phyloP scores from a whole-genome alignment of 1,140 invertebrate species.

The Teleogryllus occipitalis region DNA sequence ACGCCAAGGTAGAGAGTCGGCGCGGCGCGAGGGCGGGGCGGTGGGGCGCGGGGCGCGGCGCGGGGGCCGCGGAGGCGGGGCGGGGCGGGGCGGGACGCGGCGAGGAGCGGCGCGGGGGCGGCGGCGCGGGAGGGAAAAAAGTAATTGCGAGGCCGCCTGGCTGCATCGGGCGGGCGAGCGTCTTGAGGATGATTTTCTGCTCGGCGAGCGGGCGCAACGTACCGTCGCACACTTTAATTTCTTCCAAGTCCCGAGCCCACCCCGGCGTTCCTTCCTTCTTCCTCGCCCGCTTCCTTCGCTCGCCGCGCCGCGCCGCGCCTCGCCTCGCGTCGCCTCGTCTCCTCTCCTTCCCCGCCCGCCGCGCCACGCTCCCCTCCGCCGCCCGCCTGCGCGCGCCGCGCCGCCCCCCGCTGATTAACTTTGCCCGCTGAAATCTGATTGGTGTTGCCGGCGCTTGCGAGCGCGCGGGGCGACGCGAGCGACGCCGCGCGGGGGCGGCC shows the following conservation, averaged over 20 bases:
- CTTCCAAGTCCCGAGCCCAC: neutral
- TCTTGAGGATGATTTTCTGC: slow-evolving; percentile 26
- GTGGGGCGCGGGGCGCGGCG: neutral
- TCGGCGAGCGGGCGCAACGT: slow-evolving; percentile 23
- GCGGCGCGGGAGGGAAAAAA: slow-evolving; percentile 13
- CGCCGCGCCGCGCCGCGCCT: neutral
- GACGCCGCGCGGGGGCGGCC: no score
- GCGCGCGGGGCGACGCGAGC: no score
- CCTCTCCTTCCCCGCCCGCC: neutral
- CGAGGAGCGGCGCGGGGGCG: neutral
- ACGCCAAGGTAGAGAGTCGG: no score
- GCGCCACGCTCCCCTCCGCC: neutral
- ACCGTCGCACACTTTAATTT: slow-evolving; percentile 17
- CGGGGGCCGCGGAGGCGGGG: neutral
- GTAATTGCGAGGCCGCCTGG: slow-evolving; percentile 20
- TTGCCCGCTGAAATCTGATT: slow-evolving; percentile 20
- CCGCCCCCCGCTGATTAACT: slow-evolving; percentile 20
- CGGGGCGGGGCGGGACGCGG: neutral
- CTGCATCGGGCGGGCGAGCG: slow-evolving; percentile 9
- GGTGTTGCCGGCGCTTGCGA: slow-evolving; percentile 6
- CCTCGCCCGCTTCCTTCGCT: neutral
- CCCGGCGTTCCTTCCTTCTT: neutral
- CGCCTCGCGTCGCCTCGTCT: neutral
- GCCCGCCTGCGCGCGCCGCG: neutral
- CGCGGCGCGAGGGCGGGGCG: neutral